phyloP scores from a whole-genome alignment of 1,140 invertebrate genomes.

The Trichonephila clavata region DNA sequence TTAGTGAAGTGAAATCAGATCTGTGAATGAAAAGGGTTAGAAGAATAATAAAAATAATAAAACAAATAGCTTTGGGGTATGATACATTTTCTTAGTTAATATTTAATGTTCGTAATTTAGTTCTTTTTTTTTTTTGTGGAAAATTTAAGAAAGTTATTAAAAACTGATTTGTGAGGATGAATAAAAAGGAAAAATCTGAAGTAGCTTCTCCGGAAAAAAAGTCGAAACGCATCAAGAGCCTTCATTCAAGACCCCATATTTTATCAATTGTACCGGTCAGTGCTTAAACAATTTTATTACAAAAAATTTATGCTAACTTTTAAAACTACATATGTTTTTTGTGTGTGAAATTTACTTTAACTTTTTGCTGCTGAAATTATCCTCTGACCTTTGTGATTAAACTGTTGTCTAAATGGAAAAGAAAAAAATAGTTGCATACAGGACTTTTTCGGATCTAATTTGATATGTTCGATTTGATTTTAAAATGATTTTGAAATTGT shows the following conservation, averaged over 20 bases:
- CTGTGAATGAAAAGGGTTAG: neutral
- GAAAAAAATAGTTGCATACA: too few relatives aligned
- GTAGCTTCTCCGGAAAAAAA: conserved; percentile 60
- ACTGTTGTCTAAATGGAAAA: too few relatives aligned
- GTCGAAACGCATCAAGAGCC: conserved; percentile 63
- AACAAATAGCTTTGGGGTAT: neutral
- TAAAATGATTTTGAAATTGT: too few relatives aligned
- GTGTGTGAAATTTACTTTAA: too few relatives aligned
- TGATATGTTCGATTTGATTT: too few relatives aligned
- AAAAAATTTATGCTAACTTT: neutral
- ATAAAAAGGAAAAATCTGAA: conserved; percentile 56
- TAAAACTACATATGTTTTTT: neutral
- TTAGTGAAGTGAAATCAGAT: neutral
- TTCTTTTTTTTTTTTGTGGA: neutral
- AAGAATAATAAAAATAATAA: neutral
- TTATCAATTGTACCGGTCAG: conserved; percentile 52
- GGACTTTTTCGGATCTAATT: too few relatives aligned
- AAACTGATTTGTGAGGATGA: conserved; percentile 25
- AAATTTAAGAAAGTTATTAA: neutral
- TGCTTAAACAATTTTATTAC: neutral
- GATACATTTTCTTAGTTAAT: neutral
- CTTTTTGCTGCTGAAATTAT: too few relatives aligned
- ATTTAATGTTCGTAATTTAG: neutral
- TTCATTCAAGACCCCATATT: conserved; percentile 61
- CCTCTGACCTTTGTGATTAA: too few relatives aligned